Base-by-base conservation (phyloP, 1,140 invertebrate genomes). In the Drosophila orosa region DNA sequence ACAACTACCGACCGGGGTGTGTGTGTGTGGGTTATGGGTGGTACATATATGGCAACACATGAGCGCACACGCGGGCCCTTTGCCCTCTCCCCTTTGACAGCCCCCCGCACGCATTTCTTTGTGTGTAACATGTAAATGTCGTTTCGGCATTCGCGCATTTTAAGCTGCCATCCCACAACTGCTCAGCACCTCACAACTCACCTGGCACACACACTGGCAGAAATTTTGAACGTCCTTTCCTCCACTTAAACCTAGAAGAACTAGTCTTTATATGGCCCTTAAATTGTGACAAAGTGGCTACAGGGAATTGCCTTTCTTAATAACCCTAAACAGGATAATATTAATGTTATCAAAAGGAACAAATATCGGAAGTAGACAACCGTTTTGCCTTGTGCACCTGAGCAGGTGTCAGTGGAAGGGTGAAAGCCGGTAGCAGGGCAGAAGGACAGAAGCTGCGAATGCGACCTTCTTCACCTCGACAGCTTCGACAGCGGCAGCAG, bases 381-480 rank as follows among this genome's bases (percentile, higher is more conserved):
- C 10, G 15, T 54, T 54, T 54, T 35, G 31, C 8, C 33, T 24
- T 35, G 50, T 54, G 50, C 52, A 27, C 33, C 12, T 42, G 45
- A 17, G 22, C 61, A 54, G 68, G 42, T 58, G 50, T 35, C 31
- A 24, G 50, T 10, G 37, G 40, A 57, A 55, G 24, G 44, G 63
- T 44, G n/a, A 25, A 59, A 24, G 19, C 17, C 8, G 15, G 25
- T 12, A 15, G 25, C 1, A 33, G 10, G 27, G 24, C 5, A 10
- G 56, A 25, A 35, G 25, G 31, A 25, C 22, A 35, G 45, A 52
- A 61, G n/a, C 33, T 39, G 29, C 59, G 48, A 54, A 66, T 72
- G 67, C 78, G 78, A 84, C 74, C 62, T 76, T 76, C 74, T 76
- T 76, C 73, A 76, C 73, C 74, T 76, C 73, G 69, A 61, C 67